Base-by-base conservation (phyloP, 2,888 invertebrate genomes). In the Nasonia oneida region DNA sequence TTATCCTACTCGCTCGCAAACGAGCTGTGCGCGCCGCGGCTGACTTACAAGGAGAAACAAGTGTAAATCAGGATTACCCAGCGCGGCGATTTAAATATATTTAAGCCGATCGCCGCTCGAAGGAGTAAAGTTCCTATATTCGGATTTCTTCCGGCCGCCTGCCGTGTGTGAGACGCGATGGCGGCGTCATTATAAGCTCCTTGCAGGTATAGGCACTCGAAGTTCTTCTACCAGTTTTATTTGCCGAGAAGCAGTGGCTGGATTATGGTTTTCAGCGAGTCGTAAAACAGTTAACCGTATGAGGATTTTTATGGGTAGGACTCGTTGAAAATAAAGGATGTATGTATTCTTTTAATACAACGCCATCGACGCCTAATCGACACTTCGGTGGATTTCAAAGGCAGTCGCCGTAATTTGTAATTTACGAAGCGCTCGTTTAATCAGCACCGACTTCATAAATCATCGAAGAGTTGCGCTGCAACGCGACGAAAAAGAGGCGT, bases 61-160 rank as follows among this genome's bases (percentile, higher is more conserved):
- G 89, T 89, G 90, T 90, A 90, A 90, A 90, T 90, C 89, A 90
- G 89, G 90, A 90, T 90, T 90, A 89, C 86, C 87, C 81, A 18
- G 39, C 37, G 8, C 39, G 10, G 39, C 23, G 90, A 90, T 90
- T 90, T 89, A 89, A 90, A 90, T 90, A 88, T 89, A 89, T 89
- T 90, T 89, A 90, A 90, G 87, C 87, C 88, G 85, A 87, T 71
- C 87, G 76, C 87, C 78, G 3, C 39, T 23, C 61, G 47, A 33
- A 33, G 61, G 2, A 53, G 64, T 33, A 39, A 33, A 53, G 29
- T 71, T 78, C 73, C 70, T 73, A 61, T 33, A 74, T 50, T 39
- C n/a, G 79, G 18, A 64, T 73, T 50, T 61, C 23, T 33, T n/a
- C 5, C 23, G 37, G 15, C 5, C 50, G 18, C 12, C 15, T 37